These are phyloP conservation scores for Vannuccia rotundouncinata DNA, from an alignment of 2,888 invertebrate species.

Conservation along the genomic window DNA sequence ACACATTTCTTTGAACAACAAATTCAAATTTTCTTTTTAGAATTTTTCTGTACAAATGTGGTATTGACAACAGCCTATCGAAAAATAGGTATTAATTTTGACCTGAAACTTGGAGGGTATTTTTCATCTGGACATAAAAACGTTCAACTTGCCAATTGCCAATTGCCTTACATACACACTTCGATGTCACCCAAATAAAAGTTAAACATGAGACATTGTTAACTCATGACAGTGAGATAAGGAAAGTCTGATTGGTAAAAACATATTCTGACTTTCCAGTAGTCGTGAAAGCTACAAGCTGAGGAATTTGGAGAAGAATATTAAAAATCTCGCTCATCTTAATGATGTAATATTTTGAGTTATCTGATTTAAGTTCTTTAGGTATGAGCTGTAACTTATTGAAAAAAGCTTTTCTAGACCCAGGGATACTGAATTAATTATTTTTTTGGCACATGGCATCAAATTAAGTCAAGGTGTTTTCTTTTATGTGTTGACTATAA, in stretches of 20 bases:
- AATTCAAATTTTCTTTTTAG: too few species aligned
- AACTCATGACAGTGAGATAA: background rate
- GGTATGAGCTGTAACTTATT: background rate
- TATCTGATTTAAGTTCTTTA: background rate
- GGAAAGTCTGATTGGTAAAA: background rate
- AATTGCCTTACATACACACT: background rate
- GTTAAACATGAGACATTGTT: background rate
- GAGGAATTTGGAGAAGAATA: background rate
- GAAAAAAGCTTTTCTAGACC: background rate
- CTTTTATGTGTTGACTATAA: background rate
- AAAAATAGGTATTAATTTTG: background rate
- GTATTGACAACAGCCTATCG: background rate
- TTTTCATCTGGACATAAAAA: background rate
- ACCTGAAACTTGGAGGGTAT: background rate
- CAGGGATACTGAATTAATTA: background rate
- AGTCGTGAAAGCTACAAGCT: background rate
- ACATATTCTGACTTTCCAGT: background rate
- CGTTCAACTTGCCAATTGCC: background rate
- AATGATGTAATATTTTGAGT: background rate
- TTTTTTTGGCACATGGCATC: background rate
- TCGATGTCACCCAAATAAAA: background rate
- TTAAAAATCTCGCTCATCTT: background rate
- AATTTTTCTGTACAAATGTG: conserved; percentile 25
- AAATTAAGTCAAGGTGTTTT: background rate
- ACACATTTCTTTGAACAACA: too few species aligned